Base-by-base conservation (phyloP, 2,113 vertebrate genomes). In the Montifringilla adamsi region DNA sequence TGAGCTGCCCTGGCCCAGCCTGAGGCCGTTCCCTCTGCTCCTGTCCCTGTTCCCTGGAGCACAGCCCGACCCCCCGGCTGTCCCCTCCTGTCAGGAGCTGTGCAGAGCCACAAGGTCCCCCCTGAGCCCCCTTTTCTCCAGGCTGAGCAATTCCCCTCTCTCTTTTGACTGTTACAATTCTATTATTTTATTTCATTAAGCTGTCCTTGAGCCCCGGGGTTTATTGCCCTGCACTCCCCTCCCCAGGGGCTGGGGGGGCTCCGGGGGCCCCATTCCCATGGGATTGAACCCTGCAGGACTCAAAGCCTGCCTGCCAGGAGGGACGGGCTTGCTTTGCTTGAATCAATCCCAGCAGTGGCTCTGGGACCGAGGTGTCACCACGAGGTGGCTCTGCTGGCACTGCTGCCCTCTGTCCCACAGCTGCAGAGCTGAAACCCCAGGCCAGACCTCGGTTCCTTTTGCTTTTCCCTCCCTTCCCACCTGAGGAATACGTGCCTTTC, bases 371-470 rank as follows among this genome's bases (percentile, higher is more conserved):
- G 73, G 7, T 31, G 13, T 80, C 37, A 27, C 96, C 98, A 96
- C 95, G 80, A 97, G 97, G 37, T 97, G 98, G 97, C 89, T 67
- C 88, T 97, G 84, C 85, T 15, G 72, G 74, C 22, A 2, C 24
- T 1, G 28, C 59, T 28, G 64, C 46, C 1, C 78, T 6, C 43
- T 63, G 37, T 46, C 20, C 62, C 63, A 9, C 44, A 9, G 39
- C 58, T 56, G 56, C 35, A 3, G 52, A 21, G 44, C 41, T 49
- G 5, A 4, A 23, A 15, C 18, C 55, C 1, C 2, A 21, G 39
- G 14, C 33, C 15, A 9, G 30, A 21, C 11, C 59, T 4, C 9
- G 0, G 4, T 18, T 27, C 41, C 64, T 37, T 30, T 27, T 4
- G 14, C 19, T 53, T 16, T 30, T 41, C 13, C 35, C 24, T 33